Evolutionary conservation across 2,888 invertebrate genomes (phyloP).

Genomic region (Heterodera filipjevi): DNA sequence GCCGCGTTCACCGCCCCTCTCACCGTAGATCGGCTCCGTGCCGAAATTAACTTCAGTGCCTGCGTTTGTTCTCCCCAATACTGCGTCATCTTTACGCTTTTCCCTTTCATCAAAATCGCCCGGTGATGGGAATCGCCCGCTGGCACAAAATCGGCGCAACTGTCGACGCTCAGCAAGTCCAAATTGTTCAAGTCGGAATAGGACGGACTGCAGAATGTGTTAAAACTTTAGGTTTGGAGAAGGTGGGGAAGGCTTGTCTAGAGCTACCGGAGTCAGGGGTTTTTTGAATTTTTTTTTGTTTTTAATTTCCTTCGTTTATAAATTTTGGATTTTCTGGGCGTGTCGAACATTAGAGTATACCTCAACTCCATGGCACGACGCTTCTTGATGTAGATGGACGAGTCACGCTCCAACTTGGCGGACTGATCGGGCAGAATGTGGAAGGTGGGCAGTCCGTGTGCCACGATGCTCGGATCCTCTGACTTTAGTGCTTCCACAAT

Average conservation of each 20-base stretch:
- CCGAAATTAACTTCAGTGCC: slow-evolving; percentile 84
- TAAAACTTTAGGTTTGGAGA: too few species aligned
- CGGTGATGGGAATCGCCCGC: slow-evolving; percentile 40
- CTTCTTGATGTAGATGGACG: slow-evolving; percentile 71
- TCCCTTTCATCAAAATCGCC: slow-evolving; percentile 49
- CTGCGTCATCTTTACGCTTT: slow-evolving; percentile 86
- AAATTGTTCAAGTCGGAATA: slow-evolving; percentile 15
- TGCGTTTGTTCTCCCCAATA: slow-evolving; percentile 95
- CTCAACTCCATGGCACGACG: slow-evolving; percentile 21
- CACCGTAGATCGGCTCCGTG: background rate
- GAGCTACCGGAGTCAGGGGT: too few species aligned
- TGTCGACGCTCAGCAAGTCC: slow-evolving; percentile 4
- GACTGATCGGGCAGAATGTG: slow-evolving; percentile 73
- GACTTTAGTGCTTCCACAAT: slow-evolving; percentile 70
- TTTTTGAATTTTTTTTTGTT: too few species aligned
- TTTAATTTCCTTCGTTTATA: too few species aligned
- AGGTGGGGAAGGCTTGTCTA: too few species aligned
- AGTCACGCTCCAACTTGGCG: slow-evolving; percentile 69
- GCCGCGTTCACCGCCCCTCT: background rate
- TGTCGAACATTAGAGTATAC: too few species aligned
- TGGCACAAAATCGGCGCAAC: slow-evolving; percentile 18
- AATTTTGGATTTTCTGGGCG: too few species aligned
- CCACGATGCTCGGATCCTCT: slow-evolving; percentile 7
- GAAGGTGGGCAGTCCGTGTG: slow-evolving; percentile 79
- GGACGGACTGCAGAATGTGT: slow-evolving; percentile 19